Base-by-base conservation (phyloP, 2,797 vertebrate genomes). In the Uromys caudimaculatus region DNA sequence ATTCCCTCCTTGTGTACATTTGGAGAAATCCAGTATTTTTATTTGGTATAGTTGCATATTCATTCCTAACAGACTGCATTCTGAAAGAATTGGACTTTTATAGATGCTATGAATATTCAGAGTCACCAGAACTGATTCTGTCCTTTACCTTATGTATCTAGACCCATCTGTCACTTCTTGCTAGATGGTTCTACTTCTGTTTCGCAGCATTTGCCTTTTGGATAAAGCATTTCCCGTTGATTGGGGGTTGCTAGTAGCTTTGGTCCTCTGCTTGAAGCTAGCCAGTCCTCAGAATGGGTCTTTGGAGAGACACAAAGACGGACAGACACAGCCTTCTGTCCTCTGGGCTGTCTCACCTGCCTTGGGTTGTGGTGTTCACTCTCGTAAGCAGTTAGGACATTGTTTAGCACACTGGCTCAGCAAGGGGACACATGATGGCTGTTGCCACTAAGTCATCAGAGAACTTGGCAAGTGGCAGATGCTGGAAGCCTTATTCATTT, bases 51-150 rank as follows among this genome's bases (percentile, higher is more conserved):
- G 94, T 96, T 69, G 14, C 91, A 96, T 92, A 86, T 97, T 98
- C 96, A 95, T 94, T 93, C 96, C 94, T 90, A 97, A 91, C 94
- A 97, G 97, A 94, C 85, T 95, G 89, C 62, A 92, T 96, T 69
- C 91, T 96, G 86, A 97, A 95, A 98, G 89, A 47, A 81, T 95
- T 84, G 84, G 10, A 90, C 96, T 95, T 98, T 98, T 96, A 97
- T 96, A 97, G 97, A 97, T 75, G 95, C 77, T 96, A 89, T 98
- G 97, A 98, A 97, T 98, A 97, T 98, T 98, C 96, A 97, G 86
- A 97, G 93, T 97, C 92, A 92, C 91, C 95, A 95, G 94, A 97
- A 97, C 89, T 73, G 92, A 81, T 93, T 93, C 82, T 93, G 56
- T 96, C 95, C 93, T 95, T 97, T 97, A 97, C 95, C 97, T 98